Percentiles rank a stretch among this genome's conserved stretches.
Conservation (phyloP, 1,140 invertebrate species). For the Stratiolaelaps scimitus region DNA sequence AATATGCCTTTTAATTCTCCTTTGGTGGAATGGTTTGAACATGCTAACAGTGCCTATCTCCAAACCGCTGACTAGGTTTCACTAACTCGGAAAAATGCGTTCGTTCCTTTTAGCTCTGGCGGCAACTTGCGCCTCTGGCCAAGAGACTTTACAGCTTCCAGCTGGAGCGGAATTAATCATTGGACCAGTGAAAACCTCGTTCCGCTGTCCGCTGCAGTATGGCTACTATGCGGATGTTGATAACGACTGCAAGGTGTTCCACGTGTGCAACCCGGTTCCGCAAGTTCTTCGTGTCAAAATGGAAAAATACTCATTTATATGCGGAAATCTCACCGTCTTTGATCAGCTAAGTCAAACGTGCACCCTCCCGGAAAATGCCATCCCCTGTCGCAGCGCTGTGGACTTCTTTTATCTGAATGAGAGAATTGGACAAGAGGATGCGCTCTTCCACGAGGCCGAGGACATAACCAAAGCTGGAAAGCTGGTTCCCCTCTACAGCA, state of each 20-base stretch:
- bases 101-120: background rate
- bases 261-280: conserved; percentile 32
- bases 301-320: conserved; percentile 37
- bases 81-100: background rate
- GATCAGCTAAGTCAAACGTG: conserved; percentile 39
- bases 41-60: too few relatives aligned
- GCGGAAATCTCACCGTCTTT: conserved; percentile 35
- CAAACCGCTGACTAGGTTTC: too few relatives aligned
- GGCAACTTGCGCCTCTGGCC: background rate
- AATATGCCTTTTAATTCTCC: too few relatives aligned
- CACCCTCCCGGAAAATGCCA: conserved; percentile 39
- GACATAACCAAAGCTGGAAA: background rate
- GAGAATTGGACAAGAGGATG: background rate
- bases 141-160: conserved; percentile 33
- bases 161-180: conserved; percentile 35
- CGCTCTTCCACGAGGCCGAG: background rate
- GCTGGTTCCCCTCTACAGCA: conserved; percentile 3
- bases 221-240: conserved; percentile 33
- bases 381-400: conserved; percentile 42
- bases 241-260: conserved; percentile 33
- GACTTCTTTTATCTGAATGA: conserved; percentile 35
- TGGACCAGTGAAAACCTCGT: conserved; percentile 31
- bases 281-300: conserved; percentile 6
- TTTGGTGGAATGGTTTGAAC: too few relatives aligned
- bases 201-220: conserved; percentile 30